Base-by-base conservation (phyloP, 1,140 invertebrate species). In the Drosophila fuyamai region DNA sequence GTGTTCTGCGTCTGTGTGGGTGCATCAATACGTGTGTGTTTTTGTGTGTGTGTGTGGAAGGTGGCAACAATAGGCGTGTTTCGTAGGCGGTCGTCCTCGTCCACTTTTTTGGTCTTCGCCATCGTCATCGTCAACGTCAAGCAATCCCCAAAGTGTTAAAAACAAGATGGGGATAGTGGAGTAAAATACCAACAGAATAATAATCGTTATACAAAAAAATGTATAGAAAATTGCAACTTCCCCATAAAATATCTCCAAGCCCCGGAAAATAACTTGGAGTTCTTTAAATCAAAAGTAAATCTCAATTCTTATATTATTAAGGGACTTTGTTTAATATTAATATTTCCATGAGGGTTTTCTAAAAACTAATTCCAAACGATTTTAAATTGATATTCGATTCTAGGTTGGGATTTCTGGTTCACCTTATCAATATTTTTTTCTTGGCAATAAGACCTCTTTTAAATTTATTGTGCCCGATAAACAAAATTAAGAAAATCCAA, bases 1-100 rank as follows among this genome's bases (percentile, higher is more conserved):
- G 43, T 65, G 62, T 41, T 63, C 47, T 9, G 14, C 13, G 55
- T 41, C 29, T 63, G 58, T 54, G 16, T 59, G 23, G 23, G 55
- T 29, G 32, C 32, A 36, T 36, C 50, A 36, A 36, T 36, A 36
- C 43, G 14, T 48, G 27, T 46, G 13, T 50, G 29, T 40, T 38
- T 14, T 27, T 60, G 36, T 50, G 32, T 47, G 14, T 47, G 46
- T 14, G 35, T 61, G 36, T 50, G 35, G 50, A 41, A 57, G 63
- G 65, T 57, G 67, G 67, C 58, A 56, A 75, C 71, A 75, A 75
- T 75, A 75, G 72, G 72, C 72, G 72, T 63, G 58, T 51, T 75
- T 74, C 43, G 68, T 74, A 74, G 70, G 59, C 71, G 71, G 71
- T 71, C 66, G 55, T 51, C 38, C 44, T 36, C 63, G 38, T 74